Conservation (phyloP, 2,888 invertebrate species). For the Chrysomela aeneicollis region DNA sequence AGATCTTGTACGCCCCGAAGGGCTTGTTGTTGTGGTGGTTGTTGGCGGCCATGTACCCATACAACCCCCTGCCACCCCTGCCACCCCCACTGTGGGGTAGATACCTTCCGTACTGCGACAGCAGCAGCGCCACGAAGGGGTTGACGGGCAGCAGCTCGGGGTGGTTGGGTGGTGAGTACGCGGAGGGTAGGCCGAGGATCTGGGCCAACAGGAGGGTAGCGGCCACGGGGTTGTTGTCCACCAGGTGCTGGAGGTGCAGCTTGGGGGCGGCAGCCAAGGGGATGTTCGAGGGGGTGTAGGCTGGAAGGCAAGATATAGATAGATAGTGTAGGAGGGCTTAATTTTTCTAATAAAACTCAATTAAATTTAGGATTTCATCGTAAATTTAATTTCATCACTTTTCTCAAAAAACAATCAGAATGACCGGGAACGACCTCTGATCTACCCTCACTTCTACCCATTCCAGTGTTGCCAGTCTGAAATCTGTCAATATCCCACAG, state of each 20-base stretch:
- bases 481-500: too few relatives aligned
- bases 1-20: conserved; percentile 69
- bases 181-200: conserved; percentile 47
- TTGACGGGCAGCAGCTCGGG: conserved; percentile 67
- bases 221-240: conserved; percentile 51
- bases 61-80: conserved; percentile 66
- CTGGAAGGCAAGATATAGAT: conserved; percentile 15
- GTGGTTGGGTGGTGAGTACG: conserved; percentile 63
- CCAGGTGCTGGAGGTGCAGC: conserved; percentile 17
- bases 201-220: conserved; percentile 53
- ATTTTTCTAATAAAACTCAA: too few relatives aligned
- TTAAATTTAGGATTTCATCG: too few relatives aligned
- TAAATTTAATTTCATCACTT: too few relatives aligned
- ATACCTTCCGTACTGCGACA: conserved; percentile 72
- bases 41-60: conserved; percentile 70
- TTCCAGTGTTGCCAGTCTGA: too few relatives aligned
- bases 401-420: too few relatives aligned
- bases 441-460: too few relatives aligned
- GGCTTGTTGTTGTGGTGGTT: conserved; percentile 73
- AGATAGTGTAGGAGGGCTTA: too few relatives aligned
- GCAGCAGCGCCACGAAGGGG: conserved; percentile 67
- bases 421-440: too few relatives aligned
- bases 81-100: conserved; percentile 58
- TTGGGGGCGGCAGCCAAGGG: conserved; percentile 15
- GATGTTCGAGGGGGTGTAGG: conserved; percentile 17